Conservation (phyloP, 2,797 vertebrate genomes). For the Aselliscus stoliczkanus region DNA sequence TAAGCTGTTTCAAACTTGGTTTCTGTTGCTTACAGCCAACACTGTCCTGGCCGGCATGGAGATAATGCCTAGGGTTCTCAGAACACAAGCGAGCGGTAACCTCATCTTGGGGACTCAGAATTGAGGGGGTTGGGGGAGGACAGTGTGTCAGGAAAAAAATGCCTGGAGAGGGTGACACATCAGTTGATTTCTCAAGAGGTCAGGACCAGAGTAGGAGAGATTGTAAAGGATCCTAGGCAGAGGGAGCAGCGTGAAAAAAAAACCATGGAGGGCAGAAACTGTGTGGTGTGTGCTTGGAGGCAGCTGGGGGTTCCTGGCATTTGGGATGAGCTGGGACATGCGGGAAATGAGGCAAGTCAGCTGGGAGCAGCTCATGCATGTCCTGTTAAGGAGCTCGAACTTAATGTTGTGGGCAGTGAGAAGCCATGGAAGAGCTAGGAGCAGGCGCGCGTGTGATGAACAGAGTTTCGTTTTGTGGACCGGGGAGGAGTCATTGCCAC, state of each 20-base stretch:
- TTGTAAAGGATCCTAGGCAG: not conserved
- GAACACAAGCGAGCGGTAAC: not conserved
- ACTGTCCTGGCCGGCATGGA: not conserved
- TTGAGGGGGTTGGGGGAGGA: accelerated
- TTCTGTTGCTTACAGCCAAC: not conserved
- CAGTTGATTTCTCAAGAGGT: not conserved
- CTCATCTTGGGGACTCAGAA: not conserved
- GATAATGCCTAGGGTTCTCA: not conserved
- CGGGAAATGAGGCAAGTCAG: not conserved
- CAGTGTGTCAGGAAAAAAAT: not conserved
- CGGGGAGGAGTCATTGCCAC: not conserved
- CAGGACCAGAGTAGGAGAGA: not conserved
- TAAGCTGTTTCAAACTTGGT: not conserved
- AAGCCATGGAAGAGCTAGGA: not conserved
- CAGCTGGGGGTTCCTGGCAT: not conserved
- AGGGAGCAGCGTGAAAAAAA: not conserved
- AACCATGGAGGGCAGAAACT: not conserved
- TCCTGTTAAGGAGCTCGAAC: not conserved
- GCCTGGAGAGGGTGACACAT: not conserved
- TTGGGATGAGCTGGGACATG: not conserved
- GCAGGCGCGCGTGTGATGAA: not conserved
- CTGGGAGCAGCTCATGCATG: not conserved
- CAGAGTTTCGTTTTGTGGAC: not conserved
- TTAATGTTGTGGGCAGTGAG: not conserved
- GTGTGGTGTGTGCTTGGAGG: not conserved